These are phyloP conservation scores for Salticus scenicus DNA, from an alignment of 2,888 invertebrate genomes.

Conservation along the genomic window DNA sequence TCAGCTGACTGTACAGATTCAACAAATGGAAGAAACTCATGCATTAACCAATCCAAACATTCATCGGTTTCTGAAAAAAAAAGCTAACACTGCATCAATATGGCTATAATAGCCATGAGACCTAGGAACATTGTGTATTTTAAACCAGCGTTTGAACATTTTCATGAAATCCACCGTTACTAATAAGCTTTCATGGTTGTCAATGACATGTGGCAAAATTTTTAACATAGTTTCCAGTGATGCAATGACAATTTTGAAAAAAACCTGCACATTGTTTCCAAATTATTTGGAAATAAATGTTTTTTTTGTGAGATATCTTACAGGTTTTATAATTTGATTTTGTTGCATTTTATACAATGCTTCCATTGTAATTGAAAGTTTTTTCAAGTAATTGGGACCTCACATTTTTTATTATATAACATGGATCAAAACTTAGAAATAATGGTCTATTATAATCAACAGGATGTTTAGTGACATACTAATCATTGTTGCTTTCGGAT, in stretches of 20 bases:
- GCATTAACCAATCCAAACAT: background rate
- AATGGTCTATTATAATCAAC: background rate
- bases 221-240: background rate
- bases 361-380: background rate
- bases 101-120: no score
- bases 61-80: background rate
- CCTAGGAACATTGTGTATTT: no score
- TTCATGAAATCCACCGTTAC: background rate
- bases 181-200: background rate
- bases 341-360: background rate
- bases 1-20: background rate
- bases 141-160: no score
- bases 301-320: background rate
- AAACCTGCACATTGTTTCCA: background rate
- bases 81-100: no score
- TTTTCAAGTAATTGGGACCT: background rate
- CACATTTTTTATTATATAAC: background rate
- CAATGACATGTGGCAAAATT: background rate
- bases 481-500: background rate
- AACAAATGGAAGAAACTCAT: background rate
- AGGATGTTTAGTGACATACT: background rate
- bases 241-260: background rate
- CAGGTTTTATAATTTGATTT: background rate
- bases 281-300: constrained; percentile 6
- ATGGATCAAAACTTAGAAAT: constrained; percentile 4